These are phyloP conservation scores for Eubasilissa splendida DNA, from an alignment of 2,888 invertebrate genomes.

Conservation along the genomic window DNA sequence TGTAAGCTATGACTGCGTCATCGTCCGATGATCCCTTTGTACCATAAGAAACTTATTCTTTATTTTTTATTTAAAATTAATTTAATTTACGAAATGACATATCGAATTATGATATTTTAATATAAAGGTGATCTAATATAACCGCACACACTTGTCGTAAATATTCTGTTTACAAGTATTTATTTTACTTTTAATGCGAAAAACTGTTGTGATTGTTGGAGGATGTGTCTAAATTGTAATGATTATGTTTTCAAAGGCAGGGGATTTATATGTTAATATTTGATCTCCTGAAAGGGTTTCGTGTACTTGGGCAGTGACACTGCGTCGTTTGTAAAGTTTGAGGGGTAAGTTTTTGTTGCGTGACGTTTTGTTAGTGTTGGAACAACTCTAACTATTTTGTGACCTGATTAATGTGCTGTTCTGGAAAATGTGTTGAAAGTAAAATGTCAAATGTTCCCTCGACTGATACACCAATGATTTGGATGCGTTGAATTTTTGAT, in stretches of 20 bases:
- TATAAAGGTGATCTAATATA: not conserved
- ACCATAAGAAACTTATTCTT: conserved; percentile 30
- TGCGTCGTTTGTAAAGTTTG: too few relatives aligned
- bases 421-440: not conserved
- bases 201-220: not conserved
- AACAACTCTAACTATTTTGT: not conserved
- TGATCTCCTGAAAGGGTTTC: not conserved
- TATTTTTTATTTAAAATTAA: not conserved
- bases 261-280: not conserved
- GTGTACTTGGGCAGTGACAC: too few relatives aligned
- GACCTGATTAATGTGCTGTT: conserved; percentile 15
- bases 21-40: conserved; percentile 15
- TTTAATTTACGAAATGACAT: conserved; percentile 34
- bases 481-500: too few relatives aligned
- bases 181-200: not conserved
- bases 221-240: not conserved
- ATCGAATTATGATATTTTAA: conserved; percentile 35
- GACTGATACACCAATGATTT: conserved; percentile 2
- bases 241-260: not conserved
- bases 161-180: conserved; percentile 6
- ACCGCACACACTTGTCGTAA: not conserved
- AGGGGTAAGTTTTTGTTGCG: too few relatives aligned
- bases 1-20: conserved; percentile 13
- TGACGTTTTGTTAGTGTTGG: too few relatives aligned
- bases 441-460: not conserved